Conservation (phyloP, 2,113 vertebrate genomes). For the Protobothrops mucrosquamatus region DNA sequence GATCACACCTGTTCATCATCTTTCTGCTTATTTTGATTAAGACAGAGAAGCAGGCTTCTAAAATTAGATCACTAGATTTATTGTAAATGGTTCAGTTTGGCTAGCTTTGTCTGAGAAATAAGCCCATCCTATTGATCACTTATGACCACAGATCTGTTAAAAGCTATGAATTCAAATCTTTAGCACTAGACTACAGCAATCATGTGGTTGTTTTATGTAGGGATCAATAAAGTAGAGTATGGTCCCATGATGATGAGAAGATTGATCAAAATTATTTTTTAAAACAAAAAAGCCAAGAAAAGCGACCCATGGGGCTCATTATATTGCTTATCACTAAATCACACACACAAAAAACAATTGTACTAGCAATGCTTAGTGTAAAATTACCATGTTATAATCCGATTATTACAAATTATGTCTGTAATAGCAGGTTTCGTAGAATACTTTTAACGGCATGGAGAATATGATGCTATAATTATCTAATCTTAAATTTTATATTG, state of each 20-base stretch:
- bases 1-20: not conserved
- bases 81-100: not conserved
- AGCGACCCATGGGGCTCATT: not conserved
- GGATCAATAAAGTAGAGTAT: not conserved
- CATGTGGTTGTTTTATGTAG: not conserved
- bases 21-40: conserved; percentile 13
- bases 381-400: not conserved
- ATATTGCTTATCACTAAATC: not conserved
- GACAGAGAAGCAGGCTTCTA: not conserved
- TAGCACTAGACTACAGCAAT: not conserved
- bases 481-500: not conserved
- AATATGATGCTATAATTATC: not conserved
- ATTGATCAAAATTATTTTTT: not conserved
- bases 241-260: not conserved
- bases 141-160: fast-evolving
- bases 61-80: not conserved
- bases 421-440: fast-evolving
- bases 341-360: not conserved
- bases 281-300: not conserved
- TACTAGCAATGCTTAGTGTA: not conserved
- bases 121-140: not conserved
- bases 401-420: not conserved
- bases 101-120: not conserved
- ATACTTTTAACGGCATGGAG: not conserved
- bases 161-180: not conserved